Evolutionary conservation across 2,113 vertebrate genomes (phyloP).

Genomic region (Oncorhynchus masou): DNA sequence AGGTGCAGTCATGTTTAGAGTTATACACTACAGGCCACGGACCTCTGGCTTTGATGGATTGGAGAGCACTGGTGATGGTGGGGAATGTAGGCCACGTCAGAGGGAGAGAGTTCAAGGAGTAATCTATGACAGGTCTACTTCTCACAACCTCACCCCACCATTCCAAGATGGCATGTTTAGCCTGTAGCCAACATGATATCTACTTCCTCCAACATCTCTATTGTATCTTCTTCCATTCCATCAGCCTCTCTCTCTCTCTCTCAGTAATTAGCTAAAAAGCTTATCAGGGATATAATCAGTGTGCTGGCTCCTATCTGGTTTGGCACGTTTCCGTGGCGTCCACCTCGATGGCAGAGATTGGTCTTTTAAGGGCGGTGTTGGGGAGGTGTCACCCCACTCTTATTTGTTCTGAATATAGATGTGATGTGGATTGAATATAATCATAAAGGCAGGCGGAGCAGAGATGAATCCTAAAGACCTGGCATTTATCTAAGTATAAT

Average conservation of each 20-base stretch:
- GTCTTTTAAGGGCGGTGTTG: background rate
- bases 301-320: constrained; percentile 34
- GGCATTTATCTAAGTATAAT: constrained; percentile 62
- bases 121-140: background rate
- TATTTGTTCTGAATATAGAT: constrained; percentile 67
- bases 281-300: constrained; percentile 62
- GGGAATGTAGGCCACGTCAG: too few relatives aligned
- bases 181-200: constrained; percentile 55
- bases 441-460: constrained; percentile 44
- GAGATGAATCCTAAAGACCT: constrained; percentile 65
- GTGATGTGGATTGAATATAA: constrained; percentile 67
- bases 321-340: constrained; percentile 42
- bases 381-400: background rate
- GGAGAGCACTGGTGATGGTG: too few relatives aligned
- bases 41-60: too few relatives aligned
- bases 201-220: constrained; percentile 54
- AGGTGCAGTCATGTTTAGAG: too few relatives aligned
- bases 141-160: background rate
- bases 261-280: constrained; percentile 68
- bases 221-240: constrained; percentile 34
- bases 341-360: constrained; percentile 3
- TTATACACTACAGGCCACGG: too few relatives aligned
- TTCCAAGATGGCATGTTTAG: constrained; percentile 39
- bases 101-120: too few relatives aligned
- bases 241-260: constrained; percentile 41